Evolutionary conservation across 2,797 vertebrate genomes (phyloP).

Genomic region (Xenopus petersii): DNA sequence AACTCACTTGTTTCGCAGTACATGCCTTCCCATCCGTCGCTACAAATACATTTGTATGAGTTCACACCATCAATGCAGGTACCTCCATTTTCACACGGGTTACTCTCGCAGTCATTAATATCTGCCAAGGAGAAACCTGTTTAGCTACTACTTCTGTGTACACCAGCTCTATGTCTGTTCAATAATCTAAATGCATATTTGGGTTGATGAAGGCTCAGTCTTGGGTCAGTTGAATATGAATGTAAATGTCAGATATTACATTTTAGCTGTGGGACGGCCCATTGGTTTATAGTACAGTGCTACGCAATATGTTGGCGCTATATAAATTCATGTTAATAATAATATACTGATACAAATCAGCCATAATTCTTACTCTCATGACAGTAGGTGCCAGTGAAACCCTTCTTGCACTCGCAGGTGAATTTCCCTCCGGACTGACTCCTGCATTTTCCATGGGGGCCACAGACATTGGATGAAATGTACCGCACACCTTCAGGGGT

Average conservation of each 20-base stretch:
- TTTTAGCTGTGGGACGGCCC: no score
- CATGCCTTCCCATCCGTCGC: conserved; percentile 89
- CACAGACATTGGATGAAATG: conserved; percentile 95
- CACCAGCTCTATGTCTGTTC: no score
- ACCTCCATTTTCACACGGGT: conserved; percentile 87
- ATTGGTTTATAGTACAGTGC: no score
- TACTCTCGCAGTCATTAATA: conserved; percentile 96
- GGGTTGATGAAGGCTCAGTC: no score
- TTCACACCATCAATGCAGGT: conserved; percentile 96
- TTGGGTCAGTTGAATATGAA: no score
- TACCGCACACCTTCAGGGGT: conserved; percentile 88
- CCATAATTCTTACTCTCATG: conserved; percentile 86
- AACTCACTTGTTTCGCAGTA: conserved; percentile 91
- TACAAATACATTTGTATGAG: conserved; percentile 93
- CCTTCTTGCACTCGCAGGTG: conserved; percentile 95
- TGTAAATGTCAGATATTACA: no score
- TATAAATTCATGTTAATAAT: no score
- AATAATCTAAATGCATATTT: no score
- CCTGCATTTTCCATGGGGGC: conserved; percentile 90
- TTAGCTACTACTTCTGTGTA: no score
- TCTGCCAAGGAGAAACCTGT: conserved; percentile 62
- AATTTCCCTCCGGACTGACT: conserved; percentile 94
- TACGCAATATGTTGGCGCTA: no score
- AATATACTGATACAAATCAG: no score
- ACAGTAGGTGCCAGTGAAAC: conserved; percentile 97